phyloP scores from a whole-genome alignment of 2,888 invertebrate species.

The Scaptomyza parva region DNA sequence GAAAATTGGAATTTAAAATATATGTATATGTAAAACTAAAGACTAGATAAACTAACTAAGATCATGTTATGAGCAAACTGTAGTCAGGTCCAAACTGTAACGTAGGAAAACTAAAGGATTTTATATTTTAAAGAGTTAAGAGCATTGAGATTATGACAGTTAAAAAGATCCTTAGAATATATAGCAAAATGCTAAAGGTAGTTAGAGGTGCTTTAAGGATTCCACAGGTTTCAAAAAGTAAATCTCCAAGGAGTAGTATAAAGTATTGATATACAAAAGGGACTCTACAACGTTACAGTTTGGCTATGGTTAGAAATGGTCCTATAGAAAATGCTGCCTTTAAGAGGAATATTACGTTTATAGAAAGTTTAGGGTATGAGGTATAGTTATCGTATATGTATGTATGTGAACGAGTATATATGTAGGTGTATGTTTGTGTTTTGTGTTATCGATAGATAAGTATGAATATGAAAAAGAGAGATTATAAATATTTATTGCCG shows the following conservation, averaged over 20 bases:
- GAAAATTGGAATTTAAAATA: constrained; percentile 81
- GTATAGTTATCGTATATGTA: constrained; percentile 16
- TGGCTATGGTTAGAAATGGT: constrained; percentile 18
- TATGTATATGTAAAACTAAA: constrained; percentile 78
- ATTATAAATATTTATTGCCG: constrained; percentile 68
- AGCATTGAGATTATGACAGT: not conserved
- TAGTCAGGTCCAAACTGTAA: constrained; percentile 27
- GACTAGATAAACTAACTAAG: constrained; percentile 50
- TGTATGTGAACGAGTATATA: constrained; percentile 26
- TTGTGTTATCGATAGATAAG: constrained; percentile 38
- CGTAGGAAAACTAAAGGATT: constrained; percentile 4
- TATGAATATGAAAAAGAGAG: constrained; percentile 41
- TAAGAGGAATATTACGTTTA: constrained; percentile 4
- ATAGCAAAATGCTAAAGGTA: constrained; percentile 1
- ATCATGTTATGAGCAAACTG: constrained; percentile 9
- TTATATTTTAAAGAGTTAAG: not conserved
- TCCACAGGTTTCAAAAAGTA: not conserved
- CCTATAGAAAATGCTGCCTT: constrained; percentile 40
- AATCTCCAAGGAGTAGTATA: not conserved
- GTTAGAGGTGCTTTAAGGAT: not conserved
- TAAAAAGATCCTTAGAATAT: not conserved
- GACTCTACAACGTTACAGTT: constrained; percentile 24
- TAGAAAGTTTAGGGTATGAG: constrained; percentile 27
- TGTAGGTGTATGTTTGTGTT: constrained; percentile 37
- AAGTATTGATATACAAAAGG: constrained; percentile 2